phyloP scores from a whole-genome alignment of 2,113 vertebrate genomes.

The Delphinapterus leucas region DNA sequence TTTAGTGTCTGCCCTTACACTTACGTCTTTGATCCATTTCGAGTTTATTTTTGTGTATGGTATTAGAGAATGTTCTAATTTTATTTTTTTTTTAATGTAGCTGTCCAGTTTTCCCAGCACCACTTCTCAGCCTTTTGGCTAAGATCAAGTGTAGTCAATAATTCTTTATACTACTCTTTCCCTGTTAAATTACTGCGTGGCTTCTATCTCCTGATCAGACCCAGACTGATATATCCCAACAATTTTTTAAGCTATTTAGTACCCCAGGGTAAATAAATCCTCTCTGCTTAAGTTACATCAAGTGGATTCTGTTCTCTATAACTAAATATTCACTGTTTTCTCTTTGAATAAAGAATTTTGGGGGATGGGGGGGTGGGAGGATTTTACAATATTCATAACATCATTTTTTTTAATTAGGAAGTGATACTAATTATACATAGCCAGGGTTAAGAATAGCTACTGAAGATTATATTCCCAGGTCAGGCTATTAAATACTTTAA shows the following conservation, averaged over 20 bases:
- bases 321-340: background rate
- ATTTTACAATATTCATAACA: background rate
- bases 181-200: background rate
- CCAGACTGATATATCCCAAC: background rate
- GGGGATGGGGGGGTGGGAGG: rapidly evolving
- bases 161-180: background rate
- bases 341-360: background rate
- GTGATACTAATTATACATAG: background rate
- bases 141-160: background rate
- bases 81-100: no score
- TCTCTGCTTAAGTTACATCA: background rate
- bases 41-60: background rate
- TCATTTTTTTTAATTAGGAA: background rate
- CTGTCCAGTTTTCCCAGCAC: background rate
- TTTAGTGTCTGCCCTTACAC: background rate
- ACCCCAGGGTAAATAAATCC: background rate
- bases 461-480: background rate
- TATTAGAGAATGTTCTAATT: background rate
- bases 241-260: background rate
- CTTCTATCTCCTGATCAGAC: background rate
- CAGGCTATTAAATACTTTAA: background rate
- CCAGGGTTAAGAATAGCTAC: background rate
- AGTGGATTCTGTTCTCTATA: background rate
- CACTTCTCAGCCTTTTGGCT: background rate
- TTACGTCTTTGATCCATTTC: background rate